These are phyloP conservation scores for Pheosia tremula DNA, from an alignment of 2,888 invertebrate genomes.

Conservation along the genomic window DNA sequence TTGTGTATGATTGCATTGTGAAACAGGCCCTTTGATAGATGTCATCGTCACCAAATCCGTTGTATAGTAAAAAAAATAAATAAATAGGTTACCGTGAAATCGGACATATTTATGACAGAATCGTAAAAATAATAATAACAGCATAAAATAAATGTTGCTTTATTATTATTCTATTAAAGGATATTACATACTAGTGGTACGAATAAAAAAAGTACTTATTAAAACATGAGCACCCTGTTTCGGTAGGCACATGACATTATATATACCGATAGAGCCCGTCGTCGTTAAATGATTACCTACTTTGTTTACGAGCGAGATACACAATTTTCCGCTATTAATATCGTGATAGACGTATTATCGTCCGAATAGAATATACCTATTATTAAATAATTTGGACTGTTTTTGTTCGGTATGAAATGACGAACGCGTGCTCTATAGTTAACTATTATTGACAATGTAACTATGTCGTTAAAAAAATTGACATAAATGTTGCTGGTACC, in stretches of 20 bases:
- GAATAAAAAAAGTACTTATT: neutral
- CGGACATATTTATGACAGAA: too few species aligned
- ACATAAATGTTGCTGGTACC: neutral
- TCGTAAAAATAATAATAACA: too few species aligned
- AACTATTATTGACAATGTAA: slow-evolving; percentile 15
- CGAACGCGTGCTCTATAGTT: slow-evolving; percentile 7
- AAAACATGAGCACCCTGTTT: neutral
- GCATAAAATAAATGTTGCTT: too few species aligned
- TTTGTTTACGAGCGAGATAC: slow-evolving; percentile 41
- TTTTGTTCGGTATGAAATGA: slow-evolving; percentile 11
- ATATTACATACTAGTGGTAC: too few species aligned
- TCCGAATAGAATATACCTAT: slow-evolving; percentile 35
- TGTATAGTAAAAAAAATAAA: too few species aligned
- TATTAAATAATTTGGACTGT: slow-evolving; percentile 44
- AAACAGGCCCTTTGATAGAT: too few species aligned
- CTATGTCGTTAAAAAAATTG: slow-evolving; percentile 6
- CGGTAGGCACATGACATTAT: neutral
- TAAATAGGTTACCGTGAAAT: too few species aligned
- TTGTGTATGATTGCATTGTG: too few species aligned
- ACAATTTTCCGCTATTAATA: slow-evolving; percentile 47
- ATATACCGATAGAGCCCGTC: slow-evolving; percentile 22
- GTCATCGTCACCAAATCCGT: too few species aligned
- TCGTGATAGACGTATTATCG: slow-evolving; percentile 41
- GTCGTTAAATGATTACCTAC: slow-evolving; percentile 44
- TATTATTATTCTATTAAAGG: too few species aligned